phyloP scores from a whole-genome alignment of 2,113 vertebrate species.

The Prinia subflava region DNA sequence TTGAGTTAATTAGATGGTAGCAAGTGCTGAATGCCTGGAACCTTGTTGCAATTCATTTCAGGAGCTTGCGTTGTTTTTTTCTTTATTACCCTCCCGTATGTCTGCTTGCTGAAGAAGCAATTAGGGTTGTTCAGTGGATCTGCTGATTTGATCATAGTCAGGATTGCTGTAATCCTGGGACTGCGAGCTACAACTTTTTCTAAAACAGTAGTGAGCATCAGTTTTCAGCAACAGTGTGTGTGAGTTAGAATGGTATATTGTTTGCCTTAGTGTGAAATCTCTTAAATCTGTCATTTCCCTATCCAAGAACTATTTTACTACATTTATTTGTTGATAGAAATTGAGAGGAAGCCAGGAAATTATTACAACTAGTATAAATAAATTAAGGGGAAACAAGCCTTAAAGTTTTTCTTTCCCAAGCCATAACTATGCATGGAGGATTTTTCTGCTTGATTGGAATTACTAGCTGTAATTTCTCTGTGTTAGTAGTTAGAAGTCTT shows the following conservation, averaged over 20 bases:
- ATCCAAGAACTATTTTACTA: not conserved
- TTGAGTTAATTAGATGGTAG: no score
- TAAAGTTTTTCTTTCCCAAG: no score
- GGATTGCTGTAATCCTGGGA: not conserved
- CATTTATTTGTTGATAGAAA: no score
- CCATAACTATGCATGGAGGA: no score
- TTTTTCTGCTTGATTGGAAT: no score
- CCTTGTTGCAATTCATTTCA: not conserved
- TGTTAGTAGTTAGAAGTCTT: no score
- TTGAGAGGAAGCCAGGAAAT: no score
- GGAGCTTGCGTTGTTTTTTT: not conserved
- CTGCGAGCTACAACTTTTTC: not conserved
- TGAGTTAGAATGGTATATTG: not conserved
- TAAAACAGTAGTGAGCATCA: conserved; percentile 22
- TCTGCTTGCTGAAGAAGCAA: not conserved
- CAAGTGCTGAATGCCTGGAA: no score
- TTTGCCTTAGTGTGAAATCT: conserved; percentile 49
- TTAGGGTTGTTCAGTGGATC: not conserved
- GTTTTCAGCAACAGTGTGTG: conserved; percentile 10
- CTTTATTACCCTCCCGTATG: not conserved
- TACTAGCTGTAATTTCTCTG: no score
- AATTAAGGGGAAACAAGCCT: no score
- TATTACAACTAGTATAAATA: no score
- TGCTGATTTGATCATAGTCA: not conserved
- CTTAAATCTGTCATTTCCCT: conserved; percentile 8